Conservation (phyloP, 1,140 invertebrate species). For the Mesaphorura yosii region DNA sequence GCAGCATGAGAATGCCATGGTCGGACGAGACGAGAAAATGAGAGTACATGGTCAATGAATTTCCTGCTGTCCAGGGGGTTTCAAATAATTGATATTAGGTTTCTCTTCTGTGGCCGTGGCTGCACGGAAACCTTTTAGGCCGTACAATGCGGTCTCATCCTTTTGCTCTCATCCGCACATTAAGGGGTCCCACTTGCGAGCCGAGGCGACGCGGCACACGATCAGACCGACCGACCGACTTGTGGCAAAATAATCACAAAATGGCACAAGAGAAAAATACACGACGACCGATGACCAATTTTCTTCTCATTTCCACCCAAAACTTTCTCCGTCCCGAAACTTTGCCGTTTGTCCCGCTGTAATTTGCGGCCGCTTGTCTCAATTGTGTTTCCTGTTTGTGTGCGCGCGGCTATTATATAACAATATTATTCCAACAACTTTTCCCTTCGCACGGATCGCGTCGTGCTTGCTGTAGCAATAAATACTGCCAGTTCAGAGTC, state of each 20-base stretch:
- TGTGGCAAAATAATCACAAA: background rate
- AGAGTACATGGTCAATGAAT: slow-evolving; percentile 28
- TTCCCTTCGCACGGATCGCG: no score
- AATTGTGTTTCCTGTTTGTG: slow-evolving; percentile 28
- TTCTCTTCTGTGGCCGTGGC: no score
- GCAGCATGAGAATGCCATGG: no score
- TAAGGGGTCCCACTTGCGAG: slow-evolving; percentile 16
- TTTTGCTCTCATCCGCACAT: slow-evolving; percentile 27
- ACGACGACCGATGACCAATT: background rate
- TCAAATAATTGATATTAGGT: slow-evolving; percentile 31
- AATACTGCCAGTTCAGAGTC: no score
- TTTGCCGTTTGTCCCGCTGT: slow-evolving; percentile 23
- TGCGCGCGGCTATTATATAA: no score
- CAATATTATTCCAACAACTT: no score
- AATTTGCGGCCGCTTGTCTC: slow-evolving; percentile 31
- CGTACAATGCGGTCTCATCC: slow-evolving; percentile 7
- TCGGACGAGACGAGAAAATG: slow-evolving; percentile 1
- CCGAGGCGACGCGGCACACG: background rate
- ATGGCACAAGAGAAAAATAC: background rate
- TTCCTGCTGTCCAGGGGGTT: slow-evolving; percentile 30
- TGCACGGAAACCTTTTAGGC: slow-evolving; percentile 24
- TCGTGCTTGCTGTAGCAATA: no score
- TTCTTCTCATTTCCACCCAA: background rate
- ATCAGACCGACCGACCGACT: background rate
- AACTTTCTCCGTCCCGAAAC: slow-evolving; percentile 3